Base-by-base conservation (phyloP, 2,797 vertebrate species). In the Otolemur crassicaudatus region DNA sequence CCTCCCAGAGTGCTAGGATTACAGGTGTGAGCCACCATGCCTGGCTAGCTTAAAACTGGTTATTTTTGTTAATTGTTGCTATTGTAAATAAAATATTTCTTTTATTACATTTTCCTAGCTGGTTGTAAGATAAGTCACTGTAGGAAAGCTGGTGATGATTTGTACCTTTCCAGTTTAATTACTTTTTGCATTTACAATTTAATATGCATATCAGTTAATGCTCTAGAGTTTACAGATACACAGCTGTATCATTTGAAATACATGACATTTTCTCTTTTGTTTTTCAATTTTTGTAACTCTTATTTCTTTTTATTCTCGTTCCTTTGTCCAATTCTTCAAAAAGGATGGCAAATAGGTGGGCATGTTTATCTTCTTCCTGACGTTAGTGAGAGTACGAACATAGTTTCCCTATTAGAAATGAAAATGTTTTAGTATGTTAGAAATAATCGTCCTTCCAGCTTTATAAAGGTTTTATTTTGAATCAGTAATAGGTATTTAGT, bases 391-490 rank as follows among this genome's bases (percentile, higher is more conserved):
- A 84, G 0, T 61, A 65, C n/a, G 9, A 40, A 46, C 63, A 22
- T 34, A 81, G 34, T 22, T 83, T 69, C 22, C 4, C 14, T 79
- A 13, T 31, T 53, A 93, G 1, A 12, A 58, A 60, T 94, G 80
- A 86, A 87, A 72, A 31, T 49, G 46, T 46, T 85, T 86, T 40
- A 79, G 58, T 90, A n/a, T n/a, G 20, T 58, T 89, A 46, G 53
- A 89, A 93, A 63, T 60, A 76, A 53, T 20, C 63, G 46, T 65
- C 3, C 37, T 87, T 95, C 49, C 29, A 8, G 13, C 53, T 93
- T 87, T 81, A 83, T 58, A 31, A 90, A 96, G 43, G 40, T 25
- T 79, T 79, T 43, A 90, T 80, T 87, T 88, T 95, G n/a, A 95
- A 88, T 94, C 31, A 89, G 31, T 86, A 85, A 69, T 72, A 34